Evolutionary conservation across 2,113 vertebrate genomes (phyloP).

Genomic region (Salvator merianae): DNA sequence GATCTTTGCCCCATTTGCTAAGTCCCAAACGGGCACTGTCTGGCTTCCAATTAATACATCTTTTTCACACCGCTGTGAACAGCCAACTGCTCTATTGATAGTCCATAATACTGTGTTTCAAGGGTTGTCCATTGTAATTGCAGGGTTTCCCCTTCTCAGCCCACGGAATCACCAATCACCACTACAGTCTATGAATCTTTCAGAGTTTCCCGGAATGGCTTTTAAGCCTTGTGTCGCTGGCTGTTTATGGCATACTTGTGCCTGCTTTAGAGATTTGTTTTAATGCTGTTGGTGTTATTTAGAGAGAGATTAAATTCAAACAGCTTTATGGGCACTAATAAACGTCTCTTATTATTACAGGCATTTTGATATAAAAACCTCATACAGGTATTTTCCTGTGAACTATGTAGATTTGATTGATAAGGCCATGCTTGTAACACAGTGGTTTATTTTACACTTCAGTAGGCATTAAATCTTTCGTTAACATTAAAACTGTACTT

Average conservation of each 20-base stretch:
- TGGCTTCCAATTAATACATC: neutral
- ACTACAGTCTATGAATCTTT: constrained; percentile 53
- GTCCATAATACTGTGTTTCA: neutral
- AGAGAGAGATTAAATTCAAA: constrained; percentile 58
- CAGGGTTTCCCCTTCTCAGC: neutral
- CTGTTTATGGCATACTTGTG: constrained; percentile 23
- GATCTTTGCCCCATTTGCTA: neutral
- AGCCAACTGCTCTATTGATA: neutral
- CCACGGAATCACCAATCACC: constrained; percentile 33
- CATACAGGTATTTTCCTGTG: constrained; percentile 55
- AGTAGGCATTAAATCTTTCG: constrained; percentile 51
- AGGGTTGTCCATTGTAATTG: neutral
- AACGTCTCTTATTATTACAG: constrained; percentile 70
- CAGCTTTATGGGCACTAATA: constrained; percentile 68
- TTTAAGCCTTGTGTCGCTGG: constrained; percentile 50
- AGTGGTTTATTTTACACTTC: constrained; percentile 52
- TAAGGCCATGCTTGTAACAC: constrained; percentile 37
- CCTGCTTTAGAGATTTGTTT: constrained; percentile 51
- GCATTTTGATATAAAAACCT: constrained; percentile 58
- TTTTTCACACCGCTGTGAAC: neutral
- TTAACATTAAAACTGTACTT: constrained; percentile 53
- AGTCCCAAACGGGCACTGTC: rapidly evolving
- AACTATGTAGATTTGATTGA: constrained; percentile 60
- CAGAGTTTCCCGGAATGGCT: constrained; percentile 49
- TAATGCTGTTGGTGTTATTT: constrained; percentile 50